Base-by-base conservation (phyloP, 2,797 vertebrate species). In the Setipinna tenuifilis region DNA sequence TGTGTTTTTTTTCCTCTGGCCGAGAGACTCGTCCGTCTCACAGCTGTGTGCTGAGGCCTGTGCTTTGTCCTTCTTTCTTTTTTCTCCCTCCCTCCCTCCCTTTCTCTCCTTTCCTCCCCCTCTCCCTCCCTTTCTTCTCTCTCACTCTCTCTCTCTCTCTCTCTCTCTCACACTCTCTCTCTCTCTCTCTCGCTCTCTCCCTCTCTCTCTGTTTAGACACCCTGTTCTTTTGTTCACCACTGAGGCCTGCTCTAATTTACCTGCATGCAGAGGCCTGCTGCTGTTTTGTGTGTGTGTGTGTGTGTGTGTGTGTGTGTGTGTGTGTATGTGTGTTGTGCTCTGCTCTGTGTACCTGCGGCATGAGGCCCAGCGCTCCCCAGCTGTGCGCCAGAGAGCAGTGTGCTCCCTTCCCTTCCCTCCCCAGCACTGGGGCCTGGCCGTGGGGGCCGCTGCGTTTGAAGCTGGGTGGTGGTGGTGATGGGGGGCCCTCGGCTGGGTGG, bases 201-300 rank as follows among this genome's bases (percentile, higher is more conserved):
- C 9, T 14, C 9, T 14, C 0, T 68, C 9, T 31, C 4, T 48
- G 46, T 48, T 48, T 48, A 48, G 46, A 48, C 46, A 48, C 46
- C 46, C 46, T 48, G 46, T 48, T 48, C 46, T 48, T 48, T 48
- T 48, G 46, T 48, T 48, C 46, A 54, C 46, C 86, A 84, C 35
- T 83, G 65, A 54, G 46, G 81, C 46, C 21, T 48, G 85, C 68
- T 83, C 71, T 61, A 48, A 10, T 48, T 48, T 54, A 83, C 82
- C 85, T 86, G 54, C 62, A n/a, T 14, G 25, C 31, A 80, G 59
- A 68, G 68, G 85, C 68, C 82, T 6, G 59, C 46, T 85, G 57
- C 65, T 68, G 83, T 44, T 88, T 3, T 48, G 46, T 48, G 46
- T 48, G 46, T 48, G 46, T 48, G 46, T 48, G 46, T 48, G 46